A percentile compares a stretch with the other conserved stretches of the same genome.
These are phyloP conservation scores for Girardinichthys multiradiatus DNA, from an alignment of 2,113 vertebrate species.

Conservation along the genomic window DNA sequence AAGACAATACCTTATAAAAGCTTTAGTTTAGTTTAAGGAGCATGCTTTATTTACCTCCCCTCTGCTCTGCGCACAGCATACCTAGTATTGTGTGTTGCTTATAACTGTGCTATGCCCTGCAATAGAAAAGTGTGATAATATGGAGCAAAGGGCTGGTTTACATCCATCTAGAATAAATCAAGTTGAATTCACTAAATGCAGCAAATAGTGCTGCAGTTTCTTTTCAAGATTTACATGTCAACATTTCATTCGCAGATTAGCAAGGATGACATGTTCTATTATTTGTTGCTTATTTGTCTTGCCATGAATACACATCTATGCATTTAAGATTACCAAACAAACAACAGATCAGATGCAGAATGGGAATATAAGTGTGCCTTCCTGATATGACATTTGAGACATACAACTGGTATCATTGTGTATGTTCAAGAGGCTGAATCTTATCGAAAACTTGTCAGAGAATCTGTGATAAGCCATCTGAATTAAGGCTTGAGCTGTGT, in stretches of 20 bases:
- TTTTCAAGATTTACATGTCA: slow-evolving; percentile 18
- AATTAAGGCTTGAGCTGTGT: slow-evolving; percentile 41
- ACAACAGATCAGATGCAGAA: slow-evolving; percentile 41
- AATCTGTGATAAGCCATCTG: slow-evolving; percentile 59
- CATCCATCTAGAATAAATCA: slow-evolving; percentile 39
- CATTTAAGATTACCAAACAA: slow-evolving; percentile 52
- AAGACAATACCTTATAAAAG: slow-evolving; percentile 60
- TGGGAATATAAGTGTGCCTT: slow-evolving; percentile 68
- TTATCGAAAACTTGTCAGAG: slow-evolving; percentile 47
- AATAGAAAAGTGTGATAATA: slow-evolving; percentile 58
- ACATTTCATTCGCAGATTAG: slow-evolving; percentile 21
- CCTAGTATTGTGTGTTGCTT: slow-evolving; percentile 65
- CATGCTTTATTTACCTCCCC: slow-evolving; percentile 68
- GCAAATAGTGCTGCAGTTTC: slow-evolving; percentile 24
- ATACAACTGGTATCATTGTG: slow-evolving; percentile 16
- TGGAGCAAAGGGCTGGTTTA: slow-evolving; percentile 50
- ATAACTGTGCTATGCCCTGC: slow-evolving; percentile 69
- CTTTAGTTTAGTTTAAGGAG: slow-evolving; percentile 71
- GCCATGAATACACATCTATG: slow-evolving; percentile 49
- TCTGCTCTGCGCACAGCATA: slow-evolving; percentile 54
- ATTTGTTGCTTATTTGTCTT: slow-evolving; percentile 48
- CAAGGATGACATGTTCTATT: slow-evolving; percentile 15
- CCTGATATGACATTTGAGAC: slow-evolving; percentile 50
- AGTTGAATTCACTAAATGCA: slow-evolving; percentile 25
- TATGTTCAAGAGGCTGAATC: slow-evolving; percentile 21